Percentiles rank a stretch among this genome's conserved stretches.
These are phyloP conservation scores for Nymphicus hollandicus DNA, from an alignment of 2,113 vertebrate species.

Conservation along the genomic window DNA sequence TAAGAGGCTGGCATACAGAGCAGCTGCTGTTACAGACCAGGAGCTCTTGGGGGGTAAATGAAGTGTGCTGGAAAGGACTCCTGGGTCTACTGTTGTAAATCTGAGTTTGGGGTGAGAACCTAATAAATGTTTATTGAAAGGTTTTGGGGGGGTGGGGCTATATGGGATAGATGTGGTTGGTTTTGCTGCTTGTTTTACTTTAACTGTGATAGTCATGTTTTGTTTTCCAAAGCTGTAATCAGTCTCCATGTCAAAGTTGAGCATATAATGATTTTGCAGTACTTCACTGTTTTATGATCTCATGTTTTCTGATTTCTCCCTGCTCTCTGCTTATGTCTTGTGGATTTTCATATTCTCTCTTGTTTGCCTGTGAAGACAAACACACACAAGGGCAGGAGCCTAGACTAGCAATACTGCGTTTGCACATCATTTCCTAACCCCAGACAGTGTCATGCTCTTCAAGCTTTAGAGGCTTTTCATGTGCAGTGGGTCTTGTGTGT, in stretches of 20 bases:
- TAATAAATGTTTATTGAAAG: background rate
- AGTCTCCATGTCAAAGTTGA: background rate
- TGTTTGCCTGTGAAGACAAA: background rate
- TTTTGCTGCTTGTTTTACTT: background rate
- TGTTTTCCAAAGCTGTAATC: background rate
- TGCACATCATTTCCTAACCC: background rate
- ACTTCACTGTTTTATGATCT: background rate
- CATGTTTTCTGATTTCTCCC: background rate
- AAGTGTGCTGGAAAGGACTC: background rate
- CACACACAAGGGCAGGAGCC: background rate
- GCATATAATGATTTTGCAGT: background rate
- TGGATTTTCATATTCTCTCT: background rate
- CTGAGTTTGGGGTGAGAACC: background rate
- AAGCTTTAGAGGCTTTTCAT: background rate
- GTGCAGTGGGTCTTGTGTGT: rapidly evolving
- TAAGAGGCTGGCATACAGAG: background rate
- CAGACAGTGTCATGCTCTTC: background rate
- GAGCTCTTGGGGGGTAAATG: background rate
- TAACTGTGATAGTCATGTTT: background rate
- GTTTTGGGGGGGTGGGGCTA: background rate
- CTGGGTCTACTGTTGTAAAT: background rate
- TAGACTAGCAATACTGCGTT: background rate
- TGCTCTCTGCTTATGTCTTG: background rate
- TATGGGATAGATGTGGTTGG: background rate
- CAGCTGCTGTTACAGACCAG: background rate